phyloP scores from a whole-genome alignment of 2,888 invertebrate genomes.

The Netelia virgata region DNA sequence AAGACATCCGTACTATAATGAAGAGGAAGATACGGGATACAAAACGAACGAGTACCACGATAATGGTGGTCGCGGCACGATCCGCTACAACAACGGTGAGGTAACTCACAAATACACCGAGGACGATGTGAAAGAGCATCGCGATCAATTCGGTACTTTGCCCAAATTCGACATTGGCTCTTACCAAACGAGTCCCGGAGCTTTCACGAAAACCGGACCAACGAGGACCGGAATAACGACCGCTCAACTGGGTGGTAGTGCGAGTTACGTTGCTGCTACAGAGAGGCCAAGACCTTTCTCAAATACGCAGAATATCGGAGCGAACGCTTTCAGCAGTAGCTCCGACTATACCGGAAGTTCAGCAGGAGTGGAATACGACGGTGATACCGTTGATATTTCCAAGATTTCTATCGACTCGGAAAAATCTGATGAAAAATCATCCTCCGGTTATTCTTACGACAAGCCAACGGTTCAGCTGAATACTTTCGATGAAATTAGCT shows the following conservation, averaged over 20 bases:
- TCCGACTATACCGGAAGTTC: constrained; percentile 73
- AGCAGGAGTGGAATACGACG: constrained; percentile 13
- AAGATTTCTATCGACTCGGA: constrained; percentile 64
- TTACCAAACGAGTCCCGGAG: constrained; percentile 66
- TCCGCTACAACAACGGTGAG: constrained; percentile 79
- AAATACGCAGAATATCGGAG: constrained; percentile 79
- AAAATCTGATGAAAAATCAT: constrained; percentile 40
- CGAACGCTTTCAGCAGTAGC: constrained; percentile 79
- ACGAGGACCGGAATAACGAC: constrained; percentile 82
- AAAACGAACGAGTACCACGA: constrained; percentile 79
- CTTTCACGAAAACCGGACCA: constrained; percentile 82
- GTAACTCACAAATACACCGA: constrained; percentile 79
- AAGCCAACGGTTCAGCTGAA: constrained; percentile 58
- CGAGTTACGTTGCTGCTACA: constrained; percentile 79
- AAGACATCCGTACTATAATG: constrained; percentile 50
- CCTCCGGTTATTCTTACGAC: constrained; percentile 74
- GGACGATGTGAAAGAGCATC: constrained; percentile 79
- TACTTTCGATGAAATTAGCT: constrained; percentile 33
- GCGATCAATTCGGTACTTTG: constrained; percentile 50
- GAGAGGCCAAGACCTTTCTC: constrained; percentile 72
- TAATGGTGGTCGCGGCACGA: constrained; percentile 79
- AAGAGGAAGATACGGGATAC: constrained; percentile 71
- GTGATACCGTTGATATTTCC: constrained; percentile 67
- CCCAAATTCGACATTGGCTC: constrained; percentile 56
- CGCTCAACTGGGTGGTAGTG: constrained; percentile 81